Evolutionary conservation across 2,113 vertebrate genomes (phyloP).

Genomic region (Solenodon paradoxus): DNA sequence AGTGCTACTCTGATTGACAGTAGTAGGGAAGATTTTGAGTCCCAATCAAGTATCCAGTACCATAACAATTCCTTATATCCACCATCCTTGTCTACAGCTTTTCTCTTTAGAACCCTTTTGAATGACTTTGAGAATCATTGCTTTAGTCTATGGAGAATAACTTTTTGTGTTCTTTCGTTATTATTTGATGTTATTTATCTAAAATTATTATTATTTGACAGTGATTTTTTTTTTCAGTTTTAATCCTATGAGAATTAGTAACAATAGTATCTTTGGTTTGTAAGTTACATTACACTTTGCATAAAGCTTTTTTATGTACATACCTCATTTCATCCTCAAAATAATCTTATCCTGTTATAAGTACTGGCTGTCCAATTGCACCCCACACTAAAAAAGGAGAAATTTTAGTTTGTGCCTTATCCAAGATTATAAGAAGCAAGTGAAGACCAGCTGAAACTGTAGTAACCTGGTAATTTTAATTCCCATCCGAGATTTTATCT

Average conservation of each 20-base stretch:
- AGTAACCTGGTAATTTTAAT: not conserved
- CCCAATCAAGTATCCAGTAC: not conserved
- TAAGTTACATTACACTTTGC: not conserved
- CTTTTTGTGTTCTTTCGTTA: not conserved
- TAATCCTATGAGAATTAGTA: not conserved
- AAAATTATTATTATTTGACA: conserved; percentile 4
- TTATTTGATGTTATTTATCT: not conserved
- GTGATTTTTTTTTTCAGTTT: conserved; percentile 13
- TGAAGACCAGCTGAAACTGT: not conserved
- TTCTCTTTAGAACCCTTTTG: not conserved
- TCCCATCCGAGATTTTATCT: not conserved
- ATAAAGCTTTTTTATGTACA: not conserved
- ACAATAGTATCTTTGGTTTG: not conserved
- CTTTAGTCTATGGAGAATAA: not conserved
- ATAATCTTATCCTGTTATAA: not conserved
- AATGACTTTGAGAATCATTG: not conserved
- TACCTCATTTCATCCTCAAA: not conserved
- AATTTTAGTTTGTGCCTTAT: not conserved
- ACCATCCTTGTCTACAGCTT: not conserved
- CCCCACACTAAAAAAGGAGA: not conserved
- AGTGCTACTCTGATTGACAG: not conserved
- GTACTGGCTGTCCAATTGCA: not conserved
- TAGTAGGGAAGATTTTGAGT: not conserved
- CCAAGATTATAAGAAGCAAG: not conserved
- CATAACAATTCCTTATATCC: not conserved